Evolutionary conservation across 2,888 invertebrate species (phyloP).

Genomic region (Choreutis nemorana): DNA sequence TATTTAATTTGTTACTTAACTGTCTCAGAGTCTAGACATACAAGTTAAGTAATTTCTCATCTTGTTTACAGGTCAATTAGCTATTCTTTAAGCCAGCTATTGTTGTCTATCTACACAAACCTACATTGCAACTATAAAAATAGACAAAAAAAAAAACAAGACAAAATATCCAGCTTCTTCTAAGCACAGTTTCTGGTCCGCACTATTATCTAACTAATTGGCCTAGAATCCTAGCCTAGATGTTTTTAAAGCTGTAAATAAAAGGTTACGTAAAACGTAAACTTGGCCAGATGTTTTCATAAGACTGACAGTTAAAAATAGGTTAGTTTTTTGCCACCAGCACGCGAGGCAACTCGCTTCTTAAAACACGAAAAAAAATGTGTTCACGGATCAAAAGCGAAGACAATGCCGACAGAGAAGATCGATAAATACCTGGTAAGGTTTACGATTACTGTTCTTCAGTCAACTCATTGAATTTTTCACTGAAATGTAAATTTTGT

Average conservation of each 20-base stretch:
- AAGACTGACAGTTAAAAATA: constrained; percentile 41
- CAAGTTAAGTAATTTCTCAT: no score
- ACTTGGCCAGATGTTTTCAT: constrained; percentile 15
- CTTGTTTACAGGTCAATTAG: no score
- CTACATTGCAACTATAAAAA: neutral
- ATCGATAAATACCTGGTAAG: neutral
- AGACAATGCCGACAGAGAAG: neutral
- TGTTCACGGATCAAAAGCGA: constrained; percentile 11
- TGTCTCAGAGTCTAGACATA: no score
- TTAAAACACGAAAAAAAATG: constrained; percentile 15
- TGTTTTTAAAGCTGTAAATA: constrained; percentile 2
- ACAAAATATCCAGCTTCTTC: no score
- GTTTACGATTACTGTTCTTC: neutral
- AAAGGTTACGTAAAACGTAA: constrained; percentile 15
- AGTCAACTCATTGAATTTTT: no score
- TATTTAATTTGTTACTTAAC: no score
- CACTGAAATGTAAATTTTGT: no score
- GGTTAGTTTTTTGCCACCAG: constrained; percentile 28
- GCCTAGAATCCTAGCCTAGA: no score
- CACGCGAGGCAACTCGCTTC: constrained; percentile 12
- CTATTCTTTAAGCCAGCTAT: no score
- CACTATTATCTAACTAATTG: neutral
- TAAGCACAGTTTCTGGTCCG: no score
- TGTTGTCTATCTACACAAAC: no score
- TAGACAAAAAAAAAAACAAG: neutral